These are phyloP conservation scores for Parazoanthus darwini DNA, from an alignment of 92 coral and sea anemone species.

Conservation along the genomic window DNA sequence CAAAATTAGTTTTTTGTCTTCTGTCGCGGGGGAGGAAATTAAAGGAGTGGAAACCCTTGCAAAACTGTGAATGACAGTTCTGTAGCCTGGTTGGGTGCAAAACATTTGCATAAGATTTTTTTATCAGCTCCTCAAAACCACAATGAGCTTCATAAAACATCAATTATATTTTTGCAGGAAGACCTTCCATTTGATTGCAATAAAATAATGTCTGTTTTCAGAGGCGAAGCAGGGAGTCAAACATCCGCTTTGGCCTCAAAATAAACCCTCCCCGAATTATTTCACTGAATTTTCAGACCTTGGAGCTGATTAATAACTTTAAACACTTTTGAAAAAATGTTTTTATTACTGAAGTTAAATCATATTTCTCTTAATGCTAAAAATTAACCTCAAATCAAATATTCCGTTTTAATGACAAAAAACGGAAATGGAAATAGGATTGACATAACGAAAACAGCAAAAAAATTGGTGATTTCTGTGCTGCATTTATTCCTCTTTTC, in stretches of 20 bases:
- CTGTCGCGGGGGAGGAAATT: constrained; percentile 22
- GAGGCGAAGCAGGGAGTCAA: constrained; percentile 13
- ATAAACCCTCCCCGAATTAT: neutral
- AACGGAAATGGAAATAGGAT: neutral
- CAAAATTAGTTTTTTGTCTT: neutral
- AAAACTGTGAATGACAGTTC: constrained; percentile 9
- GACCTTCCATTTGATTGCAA: constrained; percentile 5
- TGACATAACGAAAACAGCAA: neutral
- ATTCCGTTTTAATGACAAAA: constrained; percentile 3
- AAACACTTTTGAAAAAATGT: neutral
- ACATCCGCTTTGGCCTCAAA: neutral
- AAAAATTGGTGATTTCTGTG: neutral
- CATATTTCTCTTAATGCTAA: neutral
- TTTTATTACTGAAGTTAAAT: too few relatives aligned
- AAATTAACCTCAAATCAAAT: neutral
- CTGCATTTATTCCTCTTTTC: neutral
- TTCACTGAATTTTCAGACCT: neutral
- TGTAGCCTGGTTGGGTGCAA: constrained; percentile 32
- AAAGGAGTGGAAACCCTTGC: neutral
- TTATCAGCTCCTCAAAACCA: constrained; percentile 23
- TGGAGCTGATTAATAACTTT: neutral
- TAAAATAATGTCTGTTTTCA: constrained; percentile 13
- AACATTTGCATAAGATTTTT: constrained; percentile 12
- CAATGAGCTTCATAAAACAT: constrained; percentile 14
- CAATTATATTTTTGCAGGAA: neutral